Conservation (phyloP, 1,140 invertebrate genomes). For the Drosophila micromelanica region DNA sequence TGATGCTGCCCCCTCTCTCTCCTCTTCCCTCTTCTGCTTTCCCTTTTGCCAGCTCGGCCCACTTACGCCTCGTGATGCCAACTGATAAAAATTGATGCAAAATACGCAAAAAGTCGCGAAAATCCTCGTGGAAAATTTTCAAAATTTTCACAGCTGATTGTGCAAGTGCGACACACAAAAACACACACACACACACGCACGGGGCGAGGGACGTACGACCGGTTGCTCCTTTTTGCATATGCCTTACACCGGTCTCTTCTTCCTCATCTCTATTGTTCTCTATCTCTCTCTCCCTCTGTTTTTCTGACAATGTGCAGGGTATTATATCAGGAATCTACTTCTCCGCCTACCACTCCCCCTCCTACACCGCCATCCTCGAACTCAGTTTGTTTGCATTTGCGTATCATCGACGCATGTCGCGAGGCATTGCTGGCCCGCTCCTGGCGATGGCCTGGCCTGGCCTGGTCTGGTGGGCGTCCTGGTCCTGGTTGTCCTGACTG, state of each 20-base stretch:
- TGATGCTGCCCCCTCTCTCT: neutral
- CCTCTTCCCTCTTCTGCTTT: neutral
- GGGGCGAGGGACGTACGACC: conserved; percentile 39
- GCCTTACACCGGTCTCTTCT: conserved; percentile 50
- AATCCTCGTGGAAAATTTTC: conserved; percentile 84
- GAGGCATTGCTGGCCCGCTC: conserved; percentile 48
- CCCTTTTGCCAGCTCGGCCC: conserved; percentile 2
- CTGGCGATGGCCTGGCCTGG: conserved; percentile 13
- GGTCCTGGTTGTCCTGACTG: conserved; percentile 41
- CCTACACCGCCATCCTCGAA: neutral
- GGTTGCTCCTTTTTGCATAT: conserved; percentile 77
- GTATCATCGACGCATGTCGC: conserved; percentile 82
- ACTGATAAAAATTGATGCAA: conserved; percentile 83
- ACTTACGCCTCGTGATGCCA: conserved; percentile 49
- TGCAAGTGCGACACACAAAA: conserved; percentile 45
- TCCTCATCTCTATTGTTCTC: neutral
- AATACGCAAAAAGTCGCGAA: conserved; percentile 83
- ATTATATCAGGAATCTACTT: conserved; percentile 50
- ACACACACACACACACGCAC: conserved; percentile 25
- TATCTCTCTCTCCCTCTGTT: conserved; percentile 16
- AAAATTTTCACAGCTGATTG: conserved; percentile 84
- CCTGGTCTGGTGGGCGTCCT: conserved; percentile 9
- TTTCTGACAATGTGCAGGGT: conserved; percentile 56
- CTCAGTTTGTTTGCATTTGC: conserved; percentile 79
- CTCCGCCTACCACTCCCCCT: neutral